Percentiles rank a stretch among this genome's conserved stretches.
Evolutionary conservation across 2,888 invertebrate genomes (phyloP).

Genomic region (Halictus ligatus): DNA sequence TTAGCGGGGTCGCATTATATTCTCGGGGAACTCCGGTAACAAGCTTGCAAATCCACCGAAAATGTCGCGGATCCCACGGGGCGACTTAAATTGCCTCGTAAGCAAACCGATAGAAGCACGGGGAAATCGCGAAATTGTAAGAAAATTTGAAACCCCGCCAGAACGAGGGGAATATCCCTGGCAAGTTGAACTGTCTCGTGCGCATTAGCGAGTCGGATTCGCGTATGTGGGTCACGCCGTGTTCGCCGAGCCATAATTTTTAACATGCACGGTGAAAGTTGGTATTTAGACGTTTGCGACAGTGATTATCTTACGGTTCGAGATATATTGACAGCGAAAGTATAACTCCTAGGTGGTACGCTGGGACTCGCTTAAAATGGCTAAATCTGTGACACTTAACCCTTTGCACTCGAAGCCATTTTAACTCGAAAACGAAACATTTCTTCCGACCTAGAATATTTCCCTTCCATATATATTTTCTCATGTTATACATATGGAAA

Average conservation of each 20-base stretch:
- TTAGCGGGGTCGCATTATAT: slow-evolving; percentile 30
- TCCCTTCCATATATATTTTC: no score
- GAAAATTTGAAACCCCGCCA: slow-evolving; percentile 56
- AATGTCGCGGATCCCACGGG: slow-evolving; percentile 44
- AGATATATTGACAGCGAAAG: background rate
- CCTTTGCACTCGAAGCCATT: no score
- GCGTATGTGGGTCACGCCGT: background rate
- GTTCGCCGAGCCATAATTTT: background rate
- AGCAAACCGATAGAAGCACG: slow-evolving; percentile 38
- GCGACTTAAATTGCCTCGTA: slow-evolving; percentile 55
- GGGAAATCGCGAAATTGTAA: slow-evolving; percentile 31
- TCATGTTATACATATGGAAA: no score
- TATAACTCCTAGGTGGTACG: background rate
- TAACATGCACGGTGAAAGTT: background rate
- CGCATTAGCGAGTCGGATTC: slow-evolving; percentile 12
- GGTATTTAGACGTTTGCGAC: background rate
- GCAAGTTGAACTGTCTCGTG: slow-evolving; percentile 9
- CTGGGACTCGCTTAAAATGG: no score
- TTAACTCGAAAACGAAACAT: no score
- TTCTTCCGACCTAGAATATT: no score
- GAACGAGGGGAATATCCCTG: slow-evolving; percentile 11
- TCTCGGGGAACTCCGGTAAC: slow-evolving; percentile 32
- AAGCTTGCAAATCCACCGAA: slow-evolving; percentile 55
- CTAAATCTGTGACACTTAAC: no score
- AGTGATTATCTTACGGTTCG: background rate